phyloP scores from a whole-genome alignment of 2,888 invertebrate species.

The Eumacrocentrus americanus region DNA sequence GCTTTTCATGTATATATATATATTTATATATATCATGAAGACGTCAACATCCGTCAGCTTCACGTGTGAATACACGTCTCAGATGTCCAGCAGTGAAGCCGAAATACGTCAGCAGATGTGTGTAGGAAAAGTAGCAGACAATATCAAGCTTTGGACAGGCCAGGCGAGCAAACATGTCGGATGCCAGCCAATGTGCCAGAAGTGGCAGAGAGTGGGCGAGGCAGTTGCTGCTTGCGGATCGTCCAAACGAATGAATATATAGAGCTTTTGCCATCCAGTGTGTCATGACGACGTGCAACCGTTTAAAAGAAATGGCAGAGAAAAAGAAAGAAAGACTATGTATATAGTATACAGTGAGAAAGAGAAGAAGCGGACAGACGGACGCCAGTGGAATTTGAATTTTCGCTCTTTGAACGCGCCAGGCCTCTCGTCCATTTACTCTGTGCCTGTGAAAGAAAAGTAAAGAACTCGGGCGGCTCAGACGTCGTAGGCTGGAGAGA shows the following conservation, averaged over 20 bases:
- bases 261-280: neutral
- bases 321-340: constrained; percentile 10
- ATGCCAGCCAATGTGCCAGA: constrained; percentile 27
- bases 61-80: neutral
- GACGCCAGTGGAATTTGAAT: constrained; percentile 38
- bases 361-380: constrained; percentile 13
- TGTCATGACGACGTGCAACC: constrained; percentile 2
- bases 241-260: constrained; percentile 10
- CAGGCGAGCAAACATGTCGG: constrained; percentile 34
- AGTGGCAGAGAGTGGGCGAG: constrained; percentile 22
- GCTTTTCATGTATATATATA: neutral
- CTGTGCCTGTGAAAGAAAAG: constrained; percentile 34
- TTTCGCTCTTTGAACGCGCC: constrained; percentile 36
- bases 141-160: constrained; percentile 3
- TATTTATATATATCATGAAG: neutral
- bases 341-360: neutral
- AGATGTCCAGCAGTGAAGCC: neutral
- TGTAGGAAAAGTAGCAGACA: constrained; percentile 4
- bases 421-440: constrained; percentile 37
- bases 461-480: constrained; percentile 33
- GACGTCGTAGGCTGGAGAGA: constrained; percentile 26
- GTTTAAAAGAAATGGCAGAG: constrained; percentile 19
- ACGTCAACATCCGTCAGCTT: neutral
- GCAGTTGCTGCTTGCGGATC: constrained; percentile 20
- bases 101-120: constrained; percentile 4